phyloP scores from a whole-genome alignment of 92 coral and sea anemone species.

The Isaurus tuberculatus region DNA sequence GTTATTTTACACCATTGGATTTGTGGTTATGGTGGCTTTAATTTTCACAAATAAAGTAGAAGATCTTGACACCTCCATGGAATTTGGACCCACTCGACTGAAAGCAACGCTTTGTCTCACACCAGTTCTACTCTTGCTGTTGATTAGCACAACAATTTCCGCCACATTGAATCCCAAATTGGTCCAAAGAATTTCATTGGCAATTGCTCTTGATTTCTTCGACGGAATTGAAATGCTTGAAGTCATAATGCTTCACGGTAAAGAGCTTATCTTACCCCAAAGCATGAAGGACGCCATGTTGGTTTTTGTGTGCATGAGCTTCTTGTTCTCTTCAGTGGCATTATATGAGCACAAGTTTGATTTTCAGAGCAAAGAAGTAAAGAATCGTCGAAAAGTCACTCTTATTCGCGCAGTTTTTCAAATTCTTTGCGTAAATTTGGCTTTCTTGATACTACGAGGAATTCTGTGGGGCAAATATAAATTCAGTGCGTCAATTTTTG shows the following conservation, averaged over 20 bases:
- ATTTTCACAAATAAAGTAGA: slow-evolving; percentile 36
- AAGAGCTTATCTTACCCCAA: slow-evolving; percentile 18
- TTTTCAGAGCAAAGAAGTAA: background rate
- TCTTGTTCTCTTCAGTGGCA: slow-evolving; percentile 48
- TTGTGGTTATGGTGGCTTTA: slow-evolving; percentile 30
- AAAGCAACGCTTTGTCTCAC: slow-evolving; percentile 50
- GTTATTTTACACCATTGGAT: slow-evolving; percentile 35
- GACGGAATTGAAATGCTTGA: slow-evolving; percentile 69
- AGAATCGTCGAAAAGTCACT: slow-evolving; percentile 17
- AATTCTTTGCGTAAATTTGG: slow-evolving; percentile 20
- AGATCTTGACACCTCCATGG: slow-evolving; percentile 20
- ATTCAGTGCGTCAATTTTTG: slow-evolving; percentile 52
- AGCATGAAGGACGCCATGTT: slow-evolving; percentile 47
- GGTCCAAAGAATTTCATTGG: slow-evolving; percentile 46
- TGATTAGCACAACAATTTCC: slow-evolving; percentile 49
- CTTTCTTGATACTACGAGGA: slow-evolving; percentile 47
- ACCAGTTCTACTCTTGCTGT: slow-evolving; percentile 45
- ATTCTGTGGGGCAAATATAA: slow-evolving; percentile 30
- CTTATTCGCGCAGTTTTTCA: slow-evolving; percentile 30
- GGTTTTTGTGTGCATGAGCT: slow-evolving; percentile 51
- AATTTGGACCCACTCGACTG: slow-evolving; percentile 50
- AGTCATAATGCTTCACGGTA: slow-evolving; percentile 45
- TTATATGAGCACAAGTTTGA: slow-evolving; percentile 47
- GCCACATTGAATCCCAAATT: slow-evolving; percentile 36
- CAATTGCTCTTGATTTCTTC: slow-evolving; percentile 63